Base-by-base conservation (phyloP, 2,113 vertebrate genomes). In the Thamnaconus septentrionalis region DNA sequence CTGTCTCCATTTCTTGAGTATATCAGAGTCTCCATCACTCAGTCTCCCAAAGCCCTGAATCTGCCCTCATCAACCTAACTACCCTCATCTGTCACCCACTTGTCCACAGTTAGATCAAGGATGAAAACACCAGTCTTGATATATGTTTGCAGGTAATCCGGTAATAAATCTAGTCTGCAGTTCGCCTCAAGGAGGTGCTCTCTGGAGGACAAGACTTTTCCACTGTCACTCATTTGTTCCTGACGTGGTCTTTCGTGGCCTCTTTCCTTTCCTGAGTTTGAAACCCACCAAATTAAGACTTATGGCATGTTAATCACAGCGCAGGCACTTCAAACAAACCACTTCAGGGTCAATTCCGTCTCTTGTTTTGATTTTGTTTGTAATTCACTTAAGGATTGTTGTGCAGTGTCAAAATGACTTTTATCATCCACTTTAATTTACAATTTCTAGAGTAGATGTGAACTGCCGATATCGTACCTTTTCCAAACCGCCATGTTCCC, bases 21-120 rank as follows among this genome's bases (percentile, higher is more conserved):
- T 66, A 79, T 78, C 74, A 76, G 59, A 67, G 69, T 69, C 67
- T 73, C 66, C 59, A 73, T 83, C 71, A 53, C 64, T 72, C 70
- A 75, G 43, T 51, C 66, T 64, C 62, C 55, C 53, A 56, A 39
- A 66, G 69, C 63, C 52, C 68, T 12, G 62, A 56, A 61, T 69
- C 52, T 67, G 60, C 56, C 70, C 74, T 56, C 50, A 66, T 72
- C 9, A 9, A n/a, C 41, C 41, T n/a, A 75, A 81, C 76, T 84
- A 84, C 83, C 66, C 61, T 67, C 61, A 4, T 69, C 72, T 72
- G 74, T 88, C 79, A 82, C 59, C 75, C 66, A 50, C 57, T 71
- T 78, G 79, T 84, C 76, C 49, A 49, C 61, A 70, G 73, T 56
- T 82, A 43, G 69, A 80, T 73, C 71, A 79, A 56, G 62, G 57